Evolutionary conservation across 2,797 vertebrate species (phyloP).

Genomic region (Orientallactaga sibirica): DNA sequence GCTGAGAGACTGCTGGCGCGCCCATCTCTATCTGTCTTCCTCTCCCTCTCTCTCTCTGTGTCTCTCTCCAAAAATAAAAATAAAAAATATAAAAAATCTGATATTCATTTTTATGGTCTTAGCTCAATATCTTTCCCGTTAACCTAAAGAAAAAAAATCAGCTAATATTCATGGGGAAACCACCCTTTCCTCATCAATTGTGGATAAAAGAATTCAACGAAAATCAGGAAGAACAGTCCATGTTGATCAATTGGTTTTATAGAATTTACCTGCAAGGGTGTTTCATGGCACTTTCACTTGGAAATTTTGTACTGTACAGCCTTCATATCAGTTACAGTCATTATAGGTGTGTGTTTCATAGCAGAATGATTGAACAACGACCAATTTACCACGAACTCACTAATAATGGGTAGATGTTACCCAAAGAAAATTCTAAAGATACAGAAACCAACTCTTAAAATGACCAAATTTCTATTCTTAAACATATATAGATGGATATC

Average conservation of each 20-base stretch:
- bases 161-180: neutral
- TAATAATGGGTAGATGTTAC: neutral
- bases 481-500: constrained; percentile 41
- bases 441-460: constrained; percentile 41
- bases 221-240: neutral
- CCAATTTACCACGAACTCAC: neutral
- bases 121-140: constrained; percentile 18
- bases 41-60: too few relatives aligned
- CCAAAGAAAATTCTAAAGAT: constrained; percentile 36
- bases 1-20: too few relatives aligned
- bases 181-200: neutral
- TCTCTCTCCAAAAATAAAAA: too few relatives aligned
- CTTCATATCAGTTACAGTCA: constrained; percentile 10
- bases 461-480: constrained; percentile 23
- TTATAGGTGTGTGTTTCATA: neutral
- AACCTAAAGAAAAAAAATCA: constrained; percentile 17
- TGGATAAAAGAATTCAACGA: neutral
- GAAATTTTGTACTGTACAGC: neutral
- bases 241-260: neutral
- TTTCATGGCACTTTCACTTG: neutral
- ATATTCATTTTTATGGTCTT: neutral
- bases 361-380: neutral
- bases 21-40: too few relatives aligned
- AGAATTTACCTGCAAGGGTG: neutral
- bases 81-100: neutral